phyloP scores from a whole-genome alignment of 2,888 invertebrate species.

The Hirtodrosophila histrioides region DNA sequence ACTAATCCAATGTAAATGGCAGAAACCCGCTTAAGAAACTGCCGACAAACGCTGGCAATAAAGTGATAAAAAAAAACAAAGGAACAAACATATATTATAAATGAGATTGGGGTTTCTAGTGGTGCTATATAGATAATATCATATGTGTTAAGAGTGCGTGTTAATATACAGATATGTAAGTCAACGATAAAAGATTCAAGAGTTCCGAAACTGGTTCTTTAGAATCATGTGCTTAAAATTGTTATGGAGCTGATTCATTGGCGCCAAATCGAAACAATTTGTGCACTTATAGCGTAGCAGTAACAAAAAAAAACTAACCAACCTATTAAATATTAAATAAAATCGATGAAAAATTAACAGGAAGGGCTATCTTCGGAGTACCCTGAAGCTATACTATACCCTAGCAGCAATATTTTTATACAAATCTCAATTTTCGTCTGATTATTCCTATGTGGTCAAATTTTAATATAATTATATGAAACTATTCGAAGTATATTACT shows the following conservation, averaged over 20 bases:
- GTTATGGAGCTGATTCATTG: constrained; percentile 3
- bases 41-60: constrained; percentile 1
- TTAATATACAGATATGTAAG: constrained; percentile 8
- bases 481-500: too few relatives aligned
- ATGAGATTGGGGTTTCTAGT: constrained; percentile 3
- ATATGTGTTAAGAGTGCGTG: not conserved
- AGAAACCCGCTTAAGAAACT: not conserved
- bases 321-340: not conserved
- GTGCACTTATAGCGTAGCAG: too few relatives aligned
- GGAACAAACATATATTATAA: constrained; percentile 5
- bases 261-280: not conserved
- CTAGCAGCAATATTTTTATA: too few relatives aligned
- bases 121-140: not conserved
- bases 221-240: too few relatives aligned
- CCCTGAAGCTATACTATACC: too few relatives aligned
- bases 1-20: constrained; percentile 10
- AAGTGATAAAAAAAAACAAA: not conserved
- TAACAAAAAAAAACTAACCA: not conserved
- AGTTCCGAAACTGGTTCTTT: not conserved
- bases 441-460: too few relatives aligned
- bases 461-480: too few relatives aligned
- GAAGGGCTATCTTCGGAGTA: too few relatives aligned
- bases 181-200: constrained; percentile 9
- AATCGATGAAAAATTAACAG: too few relatives aligned
- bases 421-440: too few relatives aligned